Conservation (phyloP, 2,797 vertebrate species). For the Megalops cyprinoides region DNA sequence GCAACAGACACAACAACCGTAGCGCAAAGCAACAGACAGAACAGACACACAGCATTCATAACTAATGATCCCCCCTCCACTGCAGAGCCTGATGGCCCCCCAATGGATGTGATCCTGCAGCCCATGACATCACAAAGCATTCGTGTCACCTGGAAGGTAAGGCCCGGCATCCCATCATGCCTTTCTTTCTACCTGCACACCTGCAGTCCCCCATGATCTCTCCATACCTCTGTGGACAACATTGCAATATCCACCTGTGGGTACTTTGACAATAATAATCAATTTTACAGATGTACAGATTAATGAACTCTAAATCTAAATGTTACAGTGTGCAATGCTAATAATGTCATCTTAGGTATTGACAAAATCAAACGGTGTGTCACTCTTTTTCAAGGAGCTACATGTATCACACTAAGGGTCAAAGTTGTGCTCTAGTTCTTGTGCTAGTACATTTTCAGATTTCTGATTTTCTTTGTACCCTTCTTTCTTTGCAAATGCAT, state of each 20-base stretch:
- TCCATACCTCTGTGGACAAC: too few species aligned
- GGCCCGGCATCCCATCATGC: background rate
- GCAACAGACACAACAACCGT: too few species aligned
- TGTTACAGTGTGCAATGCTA: background rate
- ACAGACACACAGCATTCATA: too few species aligned
- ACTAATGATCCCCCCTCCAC: background rate
- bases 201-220: too few species aligned
- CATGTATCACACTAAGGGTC: background rate
- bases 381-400: background rate
- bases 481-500: too few species aligned
- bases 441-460: too few species aligned
- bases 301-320: background rate
- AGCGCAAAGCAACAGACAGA: too few species aligned
- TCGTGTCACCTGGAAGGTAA: conserved; percentile 97
- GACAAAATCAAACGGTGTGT: background rate
- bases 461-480: too few species aligned
- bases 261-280: too few species aligned
- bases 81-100: conserved; percentile 93
- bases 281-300: too few species aligned
- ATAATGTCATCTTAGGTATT: background rate
- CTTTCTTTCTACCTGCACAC: too few species aligned
- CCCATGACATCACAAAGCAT: conserved; percentile 97
- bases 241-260: conserved; percentile 5
- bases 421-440: too few species aligned
- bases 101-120: conserved; percentile 93